phyloP scores from a whole-genome alignment of 2,113 vertebrate genomes.

The Percina caprodes region DNA sequence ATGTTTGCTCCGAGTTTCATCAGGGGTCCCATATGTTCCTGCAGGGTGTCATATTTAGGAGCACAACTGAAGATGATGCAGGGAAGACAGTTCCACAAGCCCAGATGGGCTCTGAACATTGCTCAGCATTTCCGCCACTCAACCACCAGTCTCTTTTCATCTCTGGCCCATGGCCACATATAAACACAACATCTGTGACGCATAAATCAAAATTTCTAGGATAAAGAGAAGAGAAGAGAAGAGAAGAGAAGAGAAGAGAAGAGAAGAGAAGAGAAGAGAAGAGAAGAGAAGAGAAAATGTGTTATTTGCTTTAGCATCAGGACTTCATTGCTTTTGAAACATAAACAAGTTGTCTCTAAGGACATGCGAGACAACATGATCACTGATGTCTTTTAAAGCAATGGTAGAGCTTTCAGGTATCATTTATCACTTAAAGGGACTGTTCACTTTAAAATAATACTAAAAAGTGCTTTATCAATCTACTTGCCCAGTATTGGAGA shows the following conservation, averaged over 20 bases:
- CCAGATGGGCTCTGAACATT: conserved; percentile 62
- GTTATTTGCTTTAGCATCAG: background rate
- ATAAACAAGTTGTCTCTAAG: conserved; percentile 24
- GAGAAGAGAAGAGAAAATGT: background rate
- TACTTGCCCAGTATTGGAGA: too few species aligned
- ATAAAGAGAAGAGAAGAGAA: conserved; percentile 6
- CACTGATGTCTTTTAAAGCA: conserved; percentile 23
- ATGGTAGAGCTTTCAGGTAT: conserved; percentile 24
- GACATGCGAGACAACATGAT: background rate
- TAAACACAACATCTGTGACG: conserved; percentile 60
- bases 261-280: conserved; percentile 13
- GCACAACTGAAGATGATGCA: conserved; percentile 25
- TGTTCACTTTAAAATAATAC: too few species aligned
- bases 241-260: background rate
- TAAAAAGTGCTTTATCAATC: too few species aligned
- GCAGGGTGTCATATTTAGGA: background rate
- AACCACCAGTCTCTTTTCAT: conserved; percentile 55
- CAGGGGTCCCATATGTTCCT: conserved; percentile 34
- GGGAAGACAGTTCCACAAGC: conserved; percentile 22
- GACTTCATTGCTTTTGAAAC: background rate
- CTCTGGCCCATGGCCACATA: conserved; percentile 48
- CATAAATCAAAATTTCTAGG: conserved; percentile 48
- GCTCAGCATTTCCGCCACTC: conserved; percentile 58
- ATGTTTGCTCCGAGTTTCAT: conserved; percentile 50
- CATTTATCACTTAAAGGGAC: conserved; percentile 28